These are phyloP conservation scores for Dynastes tityus DNA, from an alignment of 2,888 invertebrate genomes.

Conservation along the genomic window DNA sequence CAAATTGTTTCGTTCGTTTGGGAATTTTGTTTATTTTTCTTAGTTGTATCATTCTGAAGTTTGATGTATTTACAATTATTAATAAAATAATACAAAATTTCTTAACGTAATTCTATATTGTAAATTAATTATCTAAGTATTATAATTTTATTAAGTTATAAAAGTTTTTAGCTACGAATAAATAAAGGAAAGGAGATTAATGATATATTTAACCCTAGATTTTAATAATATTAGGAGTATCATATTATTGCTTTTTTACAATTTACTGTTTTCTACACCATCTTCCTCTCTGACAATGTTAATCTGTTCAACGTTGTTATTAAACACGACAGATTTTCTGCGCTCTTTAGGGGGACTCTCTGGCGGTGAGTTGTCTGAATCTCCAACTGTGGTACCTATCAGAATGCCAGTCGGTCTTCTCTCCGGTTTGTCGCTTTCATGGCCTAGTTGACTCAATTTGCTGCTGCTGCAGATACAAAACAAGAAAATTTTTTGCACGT, in stretches of 20 bases:
- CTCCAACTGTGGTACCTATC: constrained; percentile 44
- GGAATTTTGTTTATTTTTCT: too few relatives aligned
- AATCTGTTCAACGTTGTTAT: constrained; percentile 66
- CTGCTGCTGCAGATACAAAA: constrained; percentile 33
- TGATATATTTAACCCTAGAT: not conserved
- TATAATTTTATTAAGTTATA: constrained; percentile 8
- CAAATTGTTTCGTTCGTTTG: too few relatives aligned
- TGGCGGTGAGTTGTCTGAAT: constrained; percentile 13
- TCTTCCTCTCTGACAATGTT: constrained; percentile 68
- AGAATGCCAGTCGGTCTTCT: constrained; percentile 62
- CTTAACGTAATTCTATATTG: too few relatives aligned
- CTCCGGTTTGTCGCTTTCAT: constrained; percentile 31
- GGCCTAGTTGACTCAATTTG: constrained; percentile 34
- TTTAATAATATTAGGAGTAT: constrained; percentile 26
- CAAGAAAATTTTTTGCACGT: not conserved
- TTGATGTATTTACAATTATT: too few relatives aligned
- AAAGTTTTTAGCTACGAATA: constrained; percentile 23
- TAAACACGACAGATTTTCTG: constrained; percentile 67
- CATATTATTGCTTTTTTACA: constrained; percentile 35
- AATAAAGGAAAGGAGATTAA: constrained; percentile 31
- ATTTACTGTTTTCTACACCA: constrained; percentile 49
- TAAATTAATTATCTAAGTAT: not conserved
- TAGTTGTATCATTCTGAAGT: too few relatives aligned
- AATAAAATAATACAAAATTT: not conserved
- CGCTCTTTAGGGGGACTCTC: constrained; percentile 36